Percentiles rank a stretch among this genome's conserved stretches.
Evolutionary conservation across 2,888 invertebrate genomes (phyloP).

Genomic region (Rhimphoctona megacephalus): DNA sequence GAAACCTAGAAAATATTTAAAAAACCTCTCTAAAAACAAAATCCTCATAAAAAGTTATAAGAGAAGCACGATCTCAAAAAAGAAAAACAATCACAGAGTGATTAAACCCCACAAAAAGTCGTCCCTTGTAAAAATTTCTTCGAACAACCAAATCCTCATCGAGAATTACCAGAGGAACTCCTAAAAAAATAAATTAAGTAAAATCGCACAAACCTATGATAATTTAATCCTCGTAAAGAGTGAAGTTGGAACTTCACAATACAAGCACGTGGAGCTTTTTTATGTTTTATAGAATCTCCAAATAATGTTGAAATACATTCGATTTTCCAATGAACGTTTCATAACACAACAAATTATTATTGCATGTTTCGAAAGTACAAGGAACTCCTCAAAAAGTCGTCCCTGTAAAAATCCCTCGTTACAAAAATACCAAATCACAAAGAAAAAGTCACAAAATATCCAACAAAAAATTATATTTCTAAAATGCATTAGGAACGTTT

Average conservation of each 20-base stretch:
- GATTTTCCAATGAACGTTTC: background rate
- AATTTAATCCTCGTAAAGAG: too few relatives aligned
- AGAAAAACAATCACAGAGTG: too few relatives aligned
- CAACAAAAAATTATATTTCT: background rate
- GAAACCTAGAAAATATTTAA: background rate
- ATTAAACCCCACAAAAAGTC: too few relatives aligned
- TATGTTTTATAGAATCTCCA: background rate
- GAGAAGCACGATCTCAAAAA: too few relatives aligned
- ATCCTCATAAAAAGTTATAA: background rate
- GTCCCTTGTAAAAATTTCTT: background rate
- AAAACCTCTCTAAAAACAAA: background rate
- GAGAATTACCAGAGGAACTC: background rate
- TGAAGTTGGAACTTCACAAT: background rate
- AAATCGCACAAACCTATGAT: too few relatives aligned
- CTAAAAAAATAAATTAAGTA: background rate
- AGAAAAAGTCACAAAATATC: too few relatives aligned
- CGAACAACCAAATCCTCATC: background rate
- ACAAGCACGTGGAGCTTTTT: background rate
- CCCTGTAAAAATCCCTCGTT: background rate
- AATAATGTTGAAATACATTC: background rate
- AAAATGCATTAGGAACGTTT: too few relatives aligned
- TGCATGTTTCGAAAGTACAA: background rate
- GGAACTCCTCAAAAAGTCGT: background rate
- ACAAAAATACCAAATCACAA: background rate
- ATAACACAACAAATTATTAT: background rate